Evolutionary conservation across 2,797 vertebrate species (phyloP).

Genomic region (Amblyraja radiata): DNA sequence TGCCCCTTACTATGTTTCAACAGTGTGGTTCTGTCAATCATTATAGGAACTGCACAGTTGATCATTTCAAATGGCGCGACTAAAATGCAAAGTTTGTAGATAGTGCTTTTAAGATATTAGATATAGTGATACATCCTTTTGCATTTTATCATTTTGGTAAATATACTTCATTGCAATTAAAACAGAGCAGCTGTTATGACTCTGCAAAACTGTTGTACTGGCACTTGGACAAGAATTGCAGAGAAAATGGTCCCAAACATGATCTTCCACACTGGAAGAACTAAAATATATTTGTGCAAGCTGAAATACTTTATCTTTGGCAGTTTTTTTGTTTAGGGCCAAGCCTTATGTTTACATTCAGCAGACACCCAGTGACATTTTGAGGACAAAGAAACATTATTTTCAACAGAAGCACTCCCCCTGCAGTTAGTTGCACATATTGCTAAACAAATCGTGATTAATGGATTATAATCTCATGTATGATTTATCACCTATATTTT

Average conservation of each 20-base stretch:
- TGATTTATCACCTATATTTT: background rate
- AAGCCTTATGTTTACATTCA: background rate
- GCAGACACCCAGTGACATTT: background rate
- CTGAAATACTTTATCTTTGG: background rate
- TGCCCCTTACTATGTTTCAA: background rate
- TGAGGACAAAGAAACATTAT: background rate
- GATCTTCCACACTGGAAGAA: background rate
- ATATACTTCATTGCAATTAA: too few species aligned
- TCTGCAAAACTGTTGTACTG: background rate
- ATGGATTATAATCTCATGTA: background rate
- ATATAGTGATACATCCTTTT: background rate
- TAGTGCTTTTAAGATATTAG: background rate
- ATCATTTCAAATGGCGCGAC: background rate
- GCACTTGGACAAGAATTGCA: background rate
- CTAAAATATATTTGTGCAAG: background rate
- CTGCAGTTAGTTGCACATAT: background rate
- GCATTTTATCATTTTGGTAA: background rate
- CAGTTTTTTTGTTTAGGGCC: background rate
- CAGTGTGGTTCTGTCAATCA: background rate
- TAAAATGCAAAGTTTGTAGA: background rate
- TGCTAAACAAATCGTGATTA: background rate
- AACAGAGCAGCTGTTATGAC: background rate
- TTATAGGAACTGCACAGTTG: background rate
- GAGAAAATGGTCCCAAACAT: background rate
- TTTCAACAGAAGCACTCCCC: constrained; percentile 19